Percentiles rank a stretch among this genome's conserved stretches.
Evolutionary conservation across 1,140 invertebrate genomes (phyloP).

Genomic region (Kradibia gibbosae): DNA sequence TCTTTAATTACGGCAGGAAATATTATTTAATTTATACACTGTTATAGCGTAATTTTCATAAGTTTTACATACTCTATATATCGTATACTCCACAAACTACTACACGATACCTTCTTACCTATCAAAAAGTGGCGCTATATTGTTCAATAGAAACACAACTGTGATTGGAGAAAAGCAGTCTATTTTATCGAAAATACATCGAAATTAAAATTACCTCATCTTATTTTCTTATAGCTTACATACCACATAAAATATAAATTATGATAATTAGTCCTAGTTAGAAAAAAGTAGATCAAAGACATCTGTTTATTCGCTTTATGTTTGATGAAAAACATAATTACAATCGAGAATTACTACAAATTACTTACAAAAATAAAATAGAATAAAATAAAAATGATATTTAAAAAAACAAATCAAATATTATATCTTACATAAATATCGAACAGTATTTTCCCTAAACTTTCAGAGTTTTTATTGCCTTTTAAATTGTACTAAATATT

Average conservation of each 20-base stretch:
- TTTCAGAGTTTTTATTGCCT: no score
- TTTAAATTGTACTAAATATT: no score
- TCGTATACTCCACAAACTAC: no score
- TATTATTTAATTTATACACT: background rate
- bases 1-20: background rate
- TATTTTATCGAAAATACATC: background rate
- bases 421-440: no score
- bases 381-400: no score
- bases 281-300: conserved; percentile 11
- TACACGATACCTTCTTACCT: background rate
- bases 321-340: background rate
- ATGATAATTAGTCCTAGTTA: conserved; percentile 9
- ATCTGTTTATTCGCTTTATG: background rate
- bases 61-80: background rate
- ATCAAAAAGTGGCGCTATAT: background rate
- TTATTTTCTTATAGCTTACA: conserved; percentile 38
- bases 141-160: no score
- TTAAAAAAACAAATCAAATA: no score
- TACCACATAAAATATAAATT: conserved; percentile 1
- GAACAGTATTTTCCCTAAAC: no score
- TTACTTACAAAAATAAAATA: no score
- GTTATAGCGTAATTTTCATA: background rate
- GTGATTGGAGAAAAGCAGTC: no score
- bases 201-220: conserved; percentile 16
- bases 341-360: background rate